phyloP scores from a whole-genome alignment of 2,888 invertebrate species.

The Deilephila elpenor region DNA sequence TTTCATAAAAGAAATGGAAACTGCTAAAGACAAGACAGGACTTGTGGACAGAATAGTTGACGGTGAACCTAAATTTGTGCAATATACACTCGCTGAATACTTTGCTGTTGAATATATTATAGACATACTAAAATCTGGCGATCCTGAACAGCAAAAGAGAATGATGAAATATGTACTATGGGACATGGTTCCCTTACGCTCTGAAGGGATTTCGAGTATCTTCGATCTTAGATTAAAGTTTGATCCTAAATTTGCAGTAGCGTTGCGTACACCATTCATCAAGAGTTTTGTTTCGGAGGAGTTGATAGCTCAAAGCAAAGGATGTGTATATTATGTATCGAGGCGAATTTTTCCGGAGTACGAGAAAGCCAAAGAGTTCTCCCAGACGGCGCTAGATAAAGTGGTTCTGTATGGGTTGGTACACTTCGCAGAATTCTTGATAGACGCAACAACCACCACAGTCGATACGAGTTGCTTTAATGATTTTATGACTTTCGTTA shows the following conservation, averaged over 20 bases:
- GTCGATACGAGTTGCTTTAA: no score
- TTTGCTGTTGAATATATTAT: constrained; percentile 30
- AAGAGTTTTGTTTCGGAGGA: neutral
- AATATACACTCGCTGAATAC: constrained; percentile 31
- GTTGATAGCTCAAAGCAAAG: neutral
- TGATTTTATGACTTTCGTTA: no score
- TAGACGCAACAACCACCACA: neutral
- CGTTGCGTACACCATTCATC: neutral
- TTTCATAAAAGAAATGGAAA: constrained; percentile 21
- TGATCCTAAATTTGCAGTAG: neutral
- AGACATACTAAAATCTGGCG: constrained; percentile 18
- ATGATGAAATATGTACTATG: neutral
- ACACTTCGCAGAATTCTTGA: constrained; percentile 1
- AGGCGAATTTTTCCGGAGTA: neutral
- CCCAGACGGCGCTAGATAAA: constrained; percentile 12
- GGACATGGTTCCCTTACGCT: neutral
- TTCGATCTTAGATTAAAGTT: constrained; percentile 22
- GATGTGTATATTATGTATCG: no score
- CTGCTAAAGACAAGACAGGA: constrained; percentile 31
- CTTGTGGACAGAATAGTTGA: constrained; percentile 27
- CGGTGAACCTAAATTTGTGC: constrained; percentile 31
- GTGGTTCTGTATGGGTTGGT: neutral
- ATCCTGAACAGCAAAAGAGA: neutral
- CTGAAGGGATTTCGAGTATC: constrained; percentile 18
- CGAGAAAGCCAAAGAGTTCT: neutral